phyloP scores from a whole-genome alignment of 2,113 vertebrate species.

The Paratilapia polleni region DNA sequence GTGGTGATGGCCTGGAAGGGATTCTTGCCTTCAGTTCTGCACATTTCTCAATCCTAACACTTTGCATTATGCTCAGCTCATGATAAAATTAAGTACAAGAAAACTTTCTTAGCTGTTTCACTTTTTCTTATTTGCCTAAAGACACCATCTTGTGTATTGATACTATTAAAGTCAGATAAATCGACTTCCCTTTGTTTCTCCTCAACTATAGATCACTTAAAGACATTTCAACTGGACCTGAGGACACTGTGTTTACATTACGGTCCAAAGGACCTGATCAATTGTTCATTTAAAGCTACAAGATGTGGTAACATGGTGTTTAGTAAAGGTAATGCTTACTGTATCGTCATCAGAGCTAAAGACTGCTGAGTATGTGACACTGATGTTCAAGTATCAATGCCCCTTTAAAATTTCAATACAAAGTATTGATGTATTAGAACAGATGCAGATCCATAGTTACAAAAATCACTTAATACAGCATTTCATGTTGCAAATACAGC shows the following conservation, averaged over 20 bases:
- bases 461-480: conserved; percentile 2
- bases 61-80: conserved; percentile 78
- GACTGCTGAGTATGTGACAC: background rate
- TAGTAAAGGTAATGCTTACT: conserved; percentile 16
- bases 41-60: conserved; percentile 73
- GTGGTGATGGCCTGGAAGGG: conserved; percentile 73
- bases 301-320: conserved; percentile 1
- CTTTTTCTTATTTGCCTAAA: conserved; percentile 50
- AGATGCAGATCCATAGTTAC: conserved; percentile 17
- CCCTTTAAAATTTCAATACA: conserved; percentile 5
- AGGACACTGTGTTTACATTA: conserved; percentile 34
- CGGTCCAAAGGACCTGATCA: conserved; percentile 54
- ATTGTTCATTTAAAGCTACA: conserved; percentile 49
- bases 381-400: conserved; percentile 29
- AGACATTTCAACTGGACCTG: conserved; percentile 40
- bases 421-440: conserved; percentile 8
- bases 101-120: conserved; percentile 74
- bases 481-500: background rate
- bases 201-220: conserved; percentile 37
- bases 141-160: conserved; percentile 37
- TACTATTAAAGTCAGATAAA: conserved; percentile 41
- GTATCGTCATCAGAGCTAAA: conserved; percentile 9
- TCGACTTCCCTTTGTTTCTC: conserved; percentile 34
- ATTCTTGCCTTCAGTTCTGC: conserved; percentile 61
- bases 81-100: conserved; percentile 67